Evolutionary conservation across 1,140 invertebrate species (phyloP), one percentile per base, ranked within the genome.

Genomic region (Zaprionus lachaisei): DNA sequence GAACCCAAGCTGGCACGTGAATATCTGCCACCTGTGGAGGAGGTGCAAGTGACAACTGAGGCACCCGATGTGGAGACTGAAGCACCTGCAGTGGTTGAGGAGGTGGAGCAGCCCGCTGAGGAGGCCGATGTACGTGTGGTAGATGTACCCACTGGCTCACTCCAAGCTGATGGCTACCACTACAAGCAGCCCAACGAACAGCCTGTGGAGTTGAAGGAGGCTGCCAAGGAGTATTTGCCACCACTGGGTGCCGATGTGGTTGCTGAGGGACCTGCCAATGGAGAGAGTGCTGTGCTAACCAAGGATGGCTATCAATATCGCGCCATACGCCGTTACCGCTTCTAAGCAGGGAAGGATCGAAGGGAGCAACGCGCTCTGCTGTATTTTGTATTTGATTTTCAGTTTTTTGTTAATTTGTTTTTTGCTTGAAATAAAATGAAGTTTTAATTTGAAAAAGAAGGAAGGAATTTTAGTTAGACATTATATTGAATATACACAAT

Each of bases 281-380:
- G 85, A 28, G 86, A 89, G 56, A 80, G 79, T 11, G 77, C 91
- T 3, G 72, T 83, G 1, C 78, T 92, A n/a, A 72, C 76, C 72
- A 83, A 75, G 37, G 91, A 92, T 74, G 91, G 91, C 15, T 92
- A 92, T 58, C 91, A 92, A 47, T 92, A 92, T 49, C 83, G 87
- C 2, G 87, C 84, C 56, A 80, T 91, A 17, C 85, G 91, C 20
- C 84, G 89, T 44, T 90, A 77, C 68, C 77, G 86, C 60, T 90
- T 90, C 73, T 90, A 90, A n/a, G n/a, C 7, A 3, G 41, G 41
- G 37, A 5, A 15, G n/a, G 37, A 15, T 14, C 0, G 49, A 80
- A 63, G 7, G 11, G 44, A 49, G 28, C 54, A 70, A 65, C 58
- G 63, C 37, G 37, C n/a, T 20, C 47, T 1, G 38, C 37, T 63